A percentile compares a stretch with the other conserved stretches of the same genome.
Evolutionary conservation across 2,888 invertebrate genomes (phyloP).

Genomic region (Spodoptera littoralis): DNA sequence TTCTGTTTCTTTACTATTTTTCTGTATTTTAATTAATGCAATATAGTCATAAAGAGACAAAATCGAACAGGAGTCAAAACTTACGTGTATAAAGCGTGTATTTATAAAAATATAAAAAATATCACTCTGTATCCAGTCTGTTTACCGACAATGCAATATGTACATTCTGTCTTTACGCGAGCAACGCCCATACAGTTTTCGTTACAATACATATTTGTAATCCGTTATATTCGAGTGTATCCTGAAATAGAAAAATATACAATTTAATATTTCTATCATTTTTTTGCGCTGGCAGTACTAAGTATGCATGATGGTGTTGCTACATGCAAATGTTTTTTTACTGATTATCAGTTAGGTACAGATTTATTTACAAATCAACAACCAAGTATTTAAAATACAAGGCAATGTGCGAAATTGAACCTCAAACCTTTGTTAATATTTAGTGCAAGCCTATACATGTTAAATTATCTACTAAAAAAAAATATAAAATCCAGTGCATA

Average conservation of each 20-base stretch:
- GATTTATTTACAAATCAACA: slow-evolving; percentile 29
- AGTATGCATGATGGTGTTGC: slow-evolving; percentile 23
- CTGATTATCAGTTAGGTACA: slow-evolving; percentile 10
- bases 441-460: slow-evolving; percentile 6
- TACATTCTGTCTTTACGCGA: slow-evolving; percentile 67
- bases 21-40: too few species aligned
- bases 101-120: slow-evolving; percentile 63
- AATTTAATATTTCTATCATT: slow-evolving; percentile 47
- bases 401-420: background rate
- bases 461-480: background rate
- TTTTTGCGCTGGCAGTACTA: slow-evolving; percentile 36
- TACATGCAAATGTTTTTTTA: slow-evolving; percentile 38
- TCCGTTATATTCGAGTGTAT: slow-evolving; percentile 86
- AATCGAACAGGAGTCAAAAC: slow-evolving; percentile 53
- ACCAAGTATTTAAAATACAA: background rate
- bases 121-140: slow-evolving; percentile 49
- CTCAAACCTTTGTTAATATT: background rate
- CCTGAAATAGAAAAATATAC: slow-evolving; percentile 76
- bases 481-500: slow-evolving; percentile 23
- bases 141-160: slow-evolving; percentile 23
- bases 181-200: slow-evolving; percentile 81
- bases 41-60: background rate
- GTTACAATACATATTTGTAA: slow-evolving; percentile 80
- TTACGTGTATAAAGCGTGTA: slow-evolving; percentile 41
- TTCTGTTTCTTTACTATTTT: too few species aligned